phyloP scores from a whole-genome alignment of 2,888 invertebrate genomes.

The Troides aeacus region DNA sequence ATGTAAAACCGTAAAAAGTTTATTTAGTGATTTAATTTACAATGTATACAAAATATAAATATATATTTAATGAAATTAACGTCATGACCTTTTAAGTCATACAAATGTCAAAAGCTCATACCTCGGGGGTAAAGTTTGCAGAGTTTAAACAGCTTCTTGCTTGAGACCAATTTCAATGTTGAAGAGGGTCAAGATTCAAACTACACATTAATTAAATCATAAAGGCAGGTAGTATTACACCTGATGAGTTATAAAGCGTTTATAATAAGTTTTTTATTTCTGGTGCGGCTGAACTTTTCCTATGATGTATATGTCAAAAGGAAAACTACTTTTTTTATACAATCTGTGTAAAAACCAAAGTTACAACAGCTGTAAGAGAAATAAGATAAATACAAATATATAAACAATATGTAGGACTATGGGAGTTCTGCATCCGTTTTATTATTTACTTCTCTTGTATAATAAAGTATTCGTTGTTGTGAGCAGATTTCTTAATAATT shows the following conservation, averaged over 20 bases:
- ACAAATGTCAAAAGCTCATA: not conserved
- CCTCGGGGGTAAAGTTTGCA: not conserved
- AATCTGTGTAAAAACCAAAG: too few species aligned
- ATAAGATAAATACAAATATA: too few species aligned
- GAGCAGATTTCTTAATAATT: too few species aligned
- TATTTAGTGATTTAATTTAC: not conserved
- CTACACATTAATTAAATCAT: not conserved
- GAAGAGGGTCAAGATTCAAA: not conserved
- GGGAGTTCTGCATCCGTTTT: too few species aligned
- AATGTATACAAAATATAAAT: not conserved
- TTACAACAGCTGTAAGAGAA: too few species aligned
- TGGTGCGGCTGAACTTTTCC: too few species aligned
- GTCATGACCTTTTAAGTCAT: not conserved
- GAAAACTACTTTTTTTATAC: too few species aligned
- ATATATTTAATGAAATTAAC: not conserved
- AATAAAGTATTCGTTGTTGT: not conserved
- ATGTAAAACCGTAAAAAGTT: not conserved
- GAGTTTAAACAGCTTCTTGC: slow-evolving; percentile 1
- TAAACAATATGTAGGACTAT: too few species aligned
- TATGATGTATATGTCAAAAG: too few species aligned
- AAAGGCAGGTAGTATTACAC: not conserved
- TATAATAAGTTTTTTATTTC: not conserved
- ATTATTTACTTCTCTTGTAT: too few species aligned
- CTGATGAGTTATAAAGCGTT: not conserved
- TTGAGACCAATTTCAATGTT: not conserved